Evolutionary conservation across 1,140 invertebrate genomes (phyloP).

Genomic region (Hylyphantes graminicola): DNA sequence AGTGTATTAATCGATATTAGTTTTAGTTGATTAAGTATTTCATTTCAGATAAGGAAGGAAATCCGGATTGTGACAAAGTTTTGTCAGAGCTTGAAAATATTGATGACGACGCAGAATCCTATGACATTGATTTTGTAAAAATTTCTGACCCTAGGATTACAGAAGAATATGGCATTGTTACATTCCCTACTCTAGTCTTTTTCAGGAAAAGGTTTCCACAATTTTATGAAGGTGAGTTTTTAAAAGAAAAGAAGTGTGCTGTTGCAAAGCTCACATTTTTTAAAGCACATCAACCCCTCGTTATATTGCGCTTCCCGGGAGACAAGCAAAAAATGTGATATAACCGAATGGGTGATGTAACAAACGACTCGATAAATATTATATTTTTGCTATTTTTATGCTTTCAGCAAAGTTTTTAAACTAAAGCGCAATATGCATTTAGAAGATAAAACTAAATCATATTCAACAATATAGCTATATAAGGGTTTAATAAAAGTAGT

Average conservation of each 20-base stretch:
- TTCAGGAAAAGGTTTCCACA: slow-evolving; percentile 91
- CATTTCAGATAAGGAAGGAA: slow-evolving; percentile 83
- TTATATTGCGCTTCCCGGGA: too few species aligned
- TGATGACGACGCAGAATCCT: slow-evolving; percentile 92
- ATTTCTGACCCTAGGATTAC: slow-evolving; percentile 89
- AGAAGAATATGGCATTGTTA: slow-evolving; percentile 87
- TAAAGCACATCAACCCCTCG: too few species aligned
- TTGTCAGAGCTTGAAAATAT: slow-evolving; percentile 92
- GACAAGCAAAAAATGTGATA: too few species aligned
- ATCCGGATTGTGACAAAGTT: slow-evolving; percentile 90
- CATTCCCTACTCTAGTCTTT: slow-evolving; percentile 83
- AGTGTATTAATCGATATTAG: background rate
- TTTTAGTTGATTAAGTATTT: slow-evolving; percentile 1
- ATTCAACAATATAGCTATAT: too few species aligned
- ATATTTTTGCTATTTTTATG: too few species aligned
- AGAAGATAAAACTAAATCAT: too few species aligned
- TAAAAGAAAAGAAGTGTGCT: background rate
- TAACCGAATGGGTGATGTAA: too few species aligned
- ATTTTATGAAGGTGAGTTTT: slow-evolving; percentile 76
- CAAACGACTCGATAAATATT: too few species aligned
- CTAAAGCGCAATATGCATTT: too few species aligned
- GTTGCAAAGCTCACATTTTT: too few species aligned
- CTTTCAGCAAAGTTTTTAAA: too few species aligned
- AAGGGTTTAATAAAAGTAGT: too few species aligned
- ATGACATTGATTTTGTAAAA: slow-evolving; percentile 92